Percentiles rank a stretch among this genome's conserved stretches.
Conservation (phyloP, 1,140 invertebrate species). For the Colletes gigas region DNA sequence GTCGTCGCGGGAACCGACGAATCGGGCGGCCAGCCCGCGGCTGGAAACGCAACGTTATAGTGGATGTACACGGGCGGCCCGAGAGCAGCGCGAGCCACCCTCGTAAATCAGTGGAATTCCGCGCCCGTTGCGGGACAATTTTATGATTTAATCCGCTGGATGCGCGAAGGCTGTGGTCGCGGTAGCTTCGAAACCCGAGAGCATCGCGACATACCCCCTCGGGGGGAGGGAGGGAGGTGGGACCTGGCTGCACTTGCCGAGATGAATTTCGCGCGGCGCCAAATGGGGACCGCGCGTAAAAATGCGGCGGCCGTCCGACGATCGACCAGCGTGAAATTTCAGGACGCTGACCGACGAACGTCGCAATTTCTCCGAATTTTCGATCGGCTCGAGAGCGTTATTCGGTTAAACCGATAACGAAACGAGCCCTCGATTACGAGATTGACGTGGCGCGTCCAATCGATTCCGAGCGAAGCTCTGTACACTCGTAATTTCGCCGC, state of each 20-base stretch:
- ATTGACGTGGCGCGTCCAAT: slow-evolving; percentile 40
- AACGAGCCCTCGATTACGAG: slow-evolving; percentile 46
- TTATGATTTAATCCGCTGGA: slow-evolving; percentile 73
- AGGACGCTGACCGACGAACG: slow-evolving; percentile 40
- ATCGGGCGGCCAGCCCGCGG: not conserved
- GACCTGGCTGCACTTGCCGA: slow-evolving; percentile 50
- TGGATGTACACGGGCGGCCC: not conserved
- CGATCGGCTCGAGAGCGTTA: slow-evolving; percentile 47
- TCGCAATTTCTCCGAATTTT: slow-evolving; percentile 50
- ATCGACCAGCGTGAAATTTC: slow-evolving; percentile 48
- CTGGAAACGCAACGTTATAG: slow-evolving; percentile 12
- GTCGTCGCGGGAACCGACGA: not conserved
- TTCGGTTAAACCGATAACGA: slow-evolving; percentile 51
- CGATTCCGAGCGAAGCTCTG: not conserved
- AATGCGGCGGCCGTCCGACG: slow-evolving; percentile 40
- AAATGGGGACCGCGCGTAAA: slow-evolving; percentile 54
- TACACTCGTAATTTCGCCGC: slow-evolving; percentile 18
- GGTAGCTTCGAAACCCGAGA: slow-evolving; percentile 22
- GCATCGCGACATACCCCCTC: slow-evolving; percentile 20
- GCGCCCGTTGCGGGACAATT: slow-evolving; percentile 67
- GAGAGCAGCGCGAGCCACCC: slow-evolving; percentile 16
- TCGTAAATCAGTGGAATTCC: slow-evolving; percentile 72
- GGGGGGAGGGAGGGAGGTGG: no score
- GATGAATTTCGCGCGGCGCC: slow-evolving; percentile 58
- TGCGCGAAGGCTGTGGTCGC: slow-evolving; percentile 63